Evolutionary conservation across 2,888 invertebrate species (phyloP).

Genomic region (Ellobium chinense): DNA sequence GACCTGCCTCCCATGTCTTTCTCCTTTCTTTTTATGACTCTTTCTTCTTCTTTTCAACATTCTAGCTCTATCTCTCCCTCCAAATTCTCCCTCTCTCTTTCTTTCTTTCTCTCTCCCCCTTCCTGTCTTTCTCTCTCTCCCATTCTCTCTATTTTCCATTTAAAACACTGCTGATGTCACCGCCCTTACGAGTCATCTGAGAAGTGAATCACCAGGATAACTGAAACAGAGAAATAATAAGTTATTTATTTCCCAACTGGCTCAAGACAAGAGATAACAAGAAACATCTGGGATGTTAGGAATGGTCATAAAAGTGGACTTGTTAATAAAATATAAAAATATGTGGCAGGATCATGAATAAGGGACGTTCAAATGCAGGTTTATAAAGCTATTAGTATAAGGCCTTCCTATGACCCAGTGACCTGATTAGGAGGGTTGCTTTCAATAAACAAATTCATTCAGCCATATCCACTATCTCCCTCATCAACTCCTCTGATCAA

Average conservation of each 20-base stretch:
- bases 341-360: background rate
- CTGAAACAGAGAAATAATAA: background rate
- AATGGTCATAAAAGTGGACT: no score
- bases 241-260: background rate
- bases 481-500: no score
- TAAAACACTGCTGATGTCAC: background rate
- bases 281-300: no score
- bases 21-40: background rate
- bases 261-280: no score
- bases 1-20: no score
- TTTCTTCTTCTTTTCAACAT: background rate
- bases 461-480: no score
- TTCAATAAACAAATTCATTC: no score
- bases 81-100: background rate
- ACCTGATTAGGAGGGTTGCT: no score
- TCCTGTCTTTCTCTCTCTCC: background rate
- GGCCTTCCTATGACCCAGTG: no score
- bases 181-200: background rate
- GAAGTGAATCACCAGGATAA: background rate
- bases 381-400: background rate
- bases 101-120: background rate
- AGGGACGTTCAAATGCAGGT: background rate
- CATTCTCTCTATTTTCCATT: background rate
- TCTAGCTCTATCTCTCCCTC: background rate
- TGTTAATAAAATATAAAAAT: background rate